Evolutionary conservation across 2,797 vertebrate species (phyloP), one percentile per base, ranked within the genome.

Genomic region (Apogon talboti): DNA sequence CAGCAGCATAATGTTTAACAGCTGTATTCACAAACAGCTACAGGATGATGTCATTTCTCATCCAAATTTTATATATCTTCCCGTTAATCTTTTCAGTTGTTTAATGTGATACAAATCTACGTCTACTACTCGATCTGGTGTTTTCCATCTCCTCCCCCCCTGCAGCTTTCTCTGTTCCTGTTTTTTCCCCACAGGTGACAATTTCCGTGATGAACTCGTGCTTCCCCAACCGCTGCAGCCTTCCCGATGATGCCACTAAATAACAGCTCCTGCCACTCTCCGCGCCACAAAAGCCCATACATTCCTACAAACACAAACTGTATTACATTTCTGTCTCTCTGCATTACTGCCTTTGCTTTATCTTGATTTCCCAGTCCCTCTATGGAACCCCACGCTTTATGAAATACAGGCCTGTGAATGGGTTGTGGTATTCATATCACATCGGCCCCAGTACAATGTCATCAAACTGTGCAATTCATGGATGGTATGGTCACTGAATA

Each of bases 181-280:
- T 60, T 40, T 55, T 44, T 13, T 18, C 3, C 21, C 37, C 38
- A 53, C 19, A 41, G 66, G 45, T 63, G 56, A 83, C 67, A 71
- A 46, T 52, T 56, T 50, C 40, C 66, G 62, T 72, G 83, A 89
- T 76, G 50, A 69, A 86, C 77, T 65, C 63, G 21, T 69, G 69
- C 78, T 74, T 59, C 54, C 54, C 37, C 8, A 13, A 30, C 67
- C 55, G 56, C 76, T 16, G 63, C 65, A n/a, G 65, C 43, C 71
- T 60, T 46, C 55, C 73, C 66, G 70, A 60, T 44, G 59, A 79
- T 24, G 43, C 57, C 70, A 81, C 65, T 79, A 64, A 74, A 79
- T 86, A 79, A 90, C 73, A 77, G 59, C 59, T 57, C 40, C 77
- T 67, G 79, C 71, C 83, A 82, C 66, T 82, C 66, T 69, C 45